Conservation (phyloP, 1,140 invertebrate genomes). For the Yoshiicerus persimilis region DNA sequence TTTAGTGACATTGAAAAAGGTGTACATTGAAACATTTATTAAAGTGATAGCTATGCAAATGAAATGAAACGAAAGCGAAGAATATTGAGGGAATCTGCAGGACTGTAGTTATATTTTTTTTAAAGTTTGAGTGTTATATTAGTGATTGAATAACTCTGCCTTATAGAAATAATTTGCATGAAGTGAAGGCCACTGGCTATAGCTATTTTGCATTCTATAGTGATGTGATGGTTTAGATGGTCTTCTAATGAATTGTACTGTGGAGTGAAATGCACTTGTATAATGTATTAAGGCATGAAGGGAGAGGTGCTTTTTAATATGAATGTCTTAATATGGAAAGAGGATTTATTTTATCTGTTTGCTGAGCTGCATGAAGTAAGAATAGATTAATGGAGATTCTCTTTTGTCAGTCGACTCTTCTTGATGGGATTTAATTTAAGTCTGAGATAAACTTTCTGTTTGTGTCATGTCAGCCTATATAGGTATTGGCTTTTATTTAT, state of each 20-base stretch:
- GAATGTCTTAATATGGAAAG: not conserved
- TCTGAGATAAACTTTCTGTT: not conserved
- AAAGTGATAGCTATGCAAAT: no score
- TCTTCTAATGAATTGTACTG: not conserved
- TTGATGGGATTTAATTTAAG: not conserved
- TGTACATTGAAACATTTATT: no score
- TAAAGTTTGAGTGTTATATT: not conserved
- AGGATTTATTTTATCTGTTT: not conserved
- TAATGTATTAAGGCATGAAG: not conserved
- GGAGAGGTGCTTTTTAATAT: not conserved
- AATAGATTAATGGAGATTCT: not conserved
- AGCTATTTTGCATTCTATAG: no score
- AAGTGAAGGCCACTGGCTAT: not conserved
- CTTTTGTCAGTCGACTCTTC: not conserved
- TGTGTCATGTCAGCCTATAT: not conserved
- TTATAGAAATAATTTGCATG: not conserved
- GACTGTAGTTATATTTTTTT: no score
- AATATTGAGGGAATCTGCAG: no score
- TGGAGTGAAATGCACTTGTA: not conserved
- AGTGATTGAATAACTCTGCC: not conserved
- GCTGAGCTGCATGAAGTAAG: not conserved
- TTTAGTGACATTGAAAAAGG: no score
- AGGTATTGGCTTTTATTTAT: not conserved
- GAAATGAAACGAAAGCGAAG: no score
- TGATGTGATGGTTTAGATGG: not conserved